These are phyloP conservation scores for Rhodeus uyekii DNA, from an alignment of 2,797 vertebrate genomes.

Conservation along the genomic window DNA sequence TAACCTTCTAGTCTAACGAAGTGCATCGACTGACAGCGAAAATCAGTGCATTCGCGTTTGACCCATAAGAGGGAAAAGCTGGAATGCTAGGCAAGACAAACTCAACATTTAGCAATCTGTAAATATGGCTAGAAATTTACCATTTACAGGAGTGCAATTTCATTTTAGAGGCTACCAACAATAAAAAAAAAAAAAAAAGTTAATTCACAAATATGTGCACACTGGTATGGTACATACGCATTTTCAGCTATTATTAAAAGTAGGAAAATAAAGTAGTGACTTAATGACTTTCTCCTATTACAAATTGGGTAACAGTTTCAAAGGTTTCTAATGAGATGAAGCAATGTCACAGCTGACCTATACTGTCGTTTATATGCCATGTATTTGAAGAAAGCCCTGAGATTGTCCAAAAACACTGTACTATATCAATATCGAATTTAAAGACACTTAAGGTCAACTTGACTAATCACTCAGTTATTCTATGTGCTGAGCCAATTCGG, in stretches of 20 bases:
- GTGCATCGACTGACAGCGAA: slow-evolving; percentile 48
- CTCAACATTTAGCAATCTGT: slow-evolving; percentile 22
- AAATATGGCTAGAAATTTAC: slow-evolving; percentile 1
- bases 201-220: neutral
- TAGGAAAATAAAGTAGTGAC: neutral
- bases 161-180: slow-evolving; percentile 1
- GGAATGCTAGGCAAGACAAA: slow-evolving; percentile 45
- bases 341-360: neutral
- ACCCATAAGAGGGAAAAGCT: slow-evolving; percentile 24
- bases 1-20: slow-evolving; percentile 32
- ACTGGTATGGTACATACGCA: neutral
- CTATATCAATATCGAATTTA: slow-evolving; percentile 43
- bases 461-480: slow-evolving; percentile 22
- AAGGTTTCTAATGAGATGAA: neutral
- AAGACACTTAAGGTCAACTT: slow-evolving; percentile 37
- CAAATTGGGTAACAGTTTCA: neutral
- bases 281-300: neutral
- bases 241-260: neutral
- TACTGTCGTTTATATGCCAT: neutral
- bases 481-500: slow-evolving; percentile 45
- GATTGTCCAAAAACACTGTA: slow-evolving; percentile 64
- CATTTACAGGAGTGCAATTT: slow-evolving; percentile 28
- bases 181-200: neutral
- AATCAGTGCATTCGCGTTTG: slow-evolving; percentile 52
- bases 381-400: slow-evolving; percentile 50